A percentile compares a stretch with the other conserved stretches of the same genome.
Evolutionary conservation across 2,888 invertebrate genomes (phyloP).

Genomic region (Unio delphinus): DNA sequence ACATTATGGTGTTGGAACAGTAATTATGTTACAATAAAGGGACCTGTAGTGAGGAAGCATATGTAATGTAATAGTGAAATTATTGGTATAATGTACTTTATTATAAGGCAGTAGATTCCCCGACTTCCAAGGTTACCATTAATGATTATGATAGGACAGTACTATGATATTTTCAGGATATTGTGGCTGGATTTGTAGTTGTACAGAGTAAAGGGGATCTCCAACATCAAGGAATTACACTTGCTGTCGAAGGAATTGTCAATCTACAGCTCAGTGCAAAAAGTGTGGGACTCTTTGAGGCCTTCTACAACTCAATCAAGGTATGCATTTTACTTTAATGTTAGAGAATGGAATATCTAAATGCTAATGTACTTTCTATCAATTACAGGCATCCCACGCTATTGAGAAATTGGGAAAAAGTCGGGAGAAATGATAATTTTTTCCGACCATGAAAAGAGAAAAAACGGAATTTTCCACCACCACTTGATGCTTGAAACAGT

Average conservation of each 20-base stretch:
- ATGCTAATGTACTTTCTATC: neutral
- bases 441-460: too few species aligned
- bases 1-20: too few species aligned
- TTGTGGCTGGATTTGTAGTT: constrained; percentile 85
- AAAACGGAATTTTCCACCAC: too few species aligned
- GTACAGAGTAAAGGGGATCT: constrained; percentile 85
- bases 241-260: constrained; percentile 89
- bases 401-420: too few species aligned
- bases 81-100: neutral
- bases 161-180: constrained; percentile 78
- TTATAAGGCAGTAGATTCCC: neutral
- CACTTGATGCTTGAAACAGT: too few species aligned
- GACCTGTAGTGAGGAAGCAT: too few species aligned
- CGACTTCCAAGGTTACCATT: neutral
- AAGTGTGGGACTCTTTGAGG: constrained; percentile 93
- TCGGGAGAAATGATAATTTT: too few species aligned
- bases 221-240: constrained; percentile 91
- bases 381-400: too few species aligned
- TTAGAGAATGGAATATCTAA: neutral
- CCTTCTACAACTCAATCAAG: constrained; percentile 95
- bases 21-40: too few species aligned
- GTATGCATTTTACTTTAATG: constrained; percentile 71
- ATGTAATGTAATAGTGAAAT: too few species aligned
- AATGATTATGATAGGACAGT: neutral
- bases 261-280: constrained; percentile 92